Conservation (phyloP, 2,113 vertebrate genomes). For the Sarotherodon lohbergeri region DNA sequence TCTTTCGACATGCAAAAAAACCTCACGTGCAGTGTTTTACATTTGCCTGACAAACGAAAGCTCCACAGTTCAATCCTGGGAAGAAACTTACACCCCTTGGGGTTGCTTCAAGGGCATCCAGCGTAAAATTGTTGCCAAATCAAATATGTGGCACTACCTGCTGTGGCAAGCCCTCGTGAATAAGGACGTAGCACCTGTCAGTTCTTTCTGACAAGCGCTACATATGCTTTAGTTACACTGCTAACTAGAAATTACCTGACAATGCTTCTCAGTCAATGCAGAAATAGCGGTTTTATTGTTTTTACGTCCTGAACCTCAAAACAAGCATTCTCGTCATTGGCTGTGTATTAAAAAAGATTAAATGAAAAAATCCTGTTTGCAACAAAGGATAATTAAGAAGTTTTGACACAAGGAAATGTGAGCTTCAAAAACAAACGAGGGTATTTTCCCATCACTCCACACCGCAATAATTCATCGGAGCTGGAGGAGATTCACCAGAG, state of each 20-base stretch:
- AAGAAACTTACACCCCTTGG: neutral
- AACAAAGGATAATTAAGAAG: neutral
- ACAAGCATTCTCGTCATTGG: neutral
- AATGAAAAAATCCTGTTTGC: neutral
- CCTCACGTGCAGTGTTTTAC: neutral
- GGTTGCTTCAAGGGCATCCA: neutral
- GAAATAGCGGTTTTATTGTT: neutral
- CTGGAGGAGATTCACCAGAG: neutral
- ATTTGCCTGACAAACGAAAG: neutral
- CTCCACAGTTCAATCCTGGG: neutral
- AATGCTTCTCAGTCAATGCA: neutral
- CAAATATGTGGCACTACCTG: neutral
- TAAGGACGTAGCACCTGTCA: neutral
- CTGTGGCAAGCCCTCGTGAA: neutral
- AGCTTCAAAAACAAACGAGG: neutral
- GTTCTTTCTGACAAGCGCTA: neutral
- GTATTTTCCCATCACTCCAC: neutral
- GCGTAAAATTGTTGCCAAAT: neutral
- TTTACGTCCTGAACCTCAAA: neutral
- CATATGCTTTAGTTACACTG: neutral
- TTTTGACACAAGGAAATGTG: neutral
- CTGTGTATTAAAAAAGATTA: neutral
- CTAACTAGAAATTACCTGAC: neutral
- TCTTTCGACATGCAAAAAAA: neutral
- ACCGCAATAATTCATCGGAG: neutral